phyloP scores from a whole-genome alignment of 2,888 invertebrate species.

The Catocala sponsa region DNA sequence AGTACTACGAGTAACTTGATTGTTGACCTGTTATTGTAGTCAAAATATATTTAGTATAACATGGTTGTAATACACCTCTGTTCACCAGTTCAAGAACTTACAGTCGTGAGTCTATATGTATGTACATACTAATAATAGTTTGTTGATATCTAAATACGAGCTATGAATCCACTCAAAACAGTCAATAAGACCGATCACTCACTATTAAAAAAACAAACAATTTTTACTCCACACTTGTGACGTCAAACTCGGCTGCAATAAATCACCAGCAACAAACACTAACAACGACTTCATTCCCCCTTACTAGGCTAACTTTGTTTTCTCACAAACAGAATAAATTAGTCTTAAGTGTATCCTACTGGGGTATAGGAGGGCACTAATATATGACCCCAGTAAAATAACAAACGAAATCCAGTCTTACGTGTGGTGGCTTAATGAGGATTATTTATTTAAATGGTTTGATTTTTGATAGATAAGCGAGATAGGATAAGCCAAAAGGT shows the following conservation, averaged over 20 bases:
- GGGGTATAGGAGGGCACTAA: conserved; percentile 16
- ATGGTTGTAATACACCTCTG: no score
- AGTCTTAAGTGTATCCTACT: conserved; percentile 29
- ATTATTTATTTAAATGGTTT: conserved; percentile 1
- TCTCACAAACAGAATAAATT: conserved; percentile 45
- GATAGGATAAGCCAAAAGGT: background rate
- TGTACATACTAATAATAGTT: no score
- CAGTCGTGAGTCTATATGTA: no score
- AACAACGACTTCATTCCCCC: conserved; percentile 27
- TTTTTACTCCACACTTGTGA: background rate
- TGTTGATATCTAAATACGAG: no score
- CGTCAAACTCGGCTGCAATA: conserved; percentile 19
- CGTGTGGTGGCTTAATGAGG: background rate
- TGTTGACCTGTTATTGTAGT: no score
- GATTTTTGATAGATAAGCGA: background rate
- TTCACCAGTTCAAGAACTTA: no score
- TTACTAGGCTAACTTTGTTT: conserved; percentile 35
- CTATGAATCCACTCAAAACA: no score
- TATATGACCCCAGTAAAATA: conserved; percentile 27
- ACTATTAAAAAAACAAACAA: conserved; percentile 5
- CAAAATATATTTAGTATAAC: no score
- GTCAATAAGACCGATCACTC: background rate
- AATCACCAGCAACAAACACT: conserved; percentile 31
- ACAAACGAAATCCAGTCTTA: conserved; percentile 20
- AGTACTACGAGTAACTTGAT: no score